Conservation (phyloP, 2,797 vertebrate genomes). For the Labeo calbasu region DNA sequence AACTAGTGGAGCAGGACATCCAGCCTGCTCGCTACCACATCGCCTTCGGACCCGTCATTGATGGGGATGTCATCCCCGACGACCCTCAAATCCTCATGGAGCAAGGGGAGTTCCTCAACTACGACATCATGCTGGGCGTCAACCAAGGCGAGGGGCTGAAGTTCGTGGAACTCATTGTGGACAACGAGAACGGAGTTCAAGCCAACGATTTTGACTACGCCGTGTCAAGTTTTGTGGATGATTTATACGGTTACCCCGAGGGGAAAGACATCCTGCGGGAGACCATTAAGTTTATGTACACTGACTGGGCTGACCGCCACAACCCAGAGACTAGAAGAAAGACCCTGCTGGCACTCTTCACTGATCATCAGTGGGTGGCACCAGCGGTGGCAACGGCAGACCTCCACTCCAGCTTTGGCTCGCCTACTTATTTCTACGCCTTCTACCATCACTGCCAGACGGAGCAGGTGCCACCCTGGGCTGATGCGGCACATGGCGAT, state of each 20-base stretch:
- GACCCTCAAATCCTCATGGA: conserved; percentile 99
- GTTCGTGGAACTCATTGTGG: conserved; percentile 98
- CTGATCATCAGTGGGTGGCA: conserved; percentile 98
- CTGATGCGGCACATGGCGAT: conserved; percentile 96
- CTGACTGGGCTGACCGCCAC: conserved; percentile 97
- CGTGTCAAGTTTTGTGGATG: conserved; percentile 98
- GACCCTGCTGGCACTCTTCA: conserved; percentile 94
- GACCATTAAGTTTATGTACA: conserved; percentile 99
- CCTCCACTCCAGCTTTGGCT: conserved; percentile 98
- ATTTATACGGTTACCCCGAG: conserved; percentile 97
- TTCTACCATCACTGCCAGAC: conserved; percentile 99
- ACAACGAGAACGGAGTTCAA: conserved; percentile 96
- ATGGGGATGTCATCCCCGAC: conserved; percentile 97
- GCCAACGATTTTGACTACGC: conserved; percentile 99
- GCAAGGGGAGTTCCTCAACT: conserved; percentile 99
- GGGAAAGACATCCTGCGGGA: conserved; percentile 97
- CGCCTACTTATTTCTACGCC: conserved; percentile 98
- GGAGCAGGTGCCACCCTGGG: conserved; percentile 98
- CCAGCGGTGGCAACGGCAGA: conserved; percentile 97
- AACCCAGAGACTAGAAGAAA: conserved; percentile 97
- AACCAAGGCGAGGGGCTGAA: conserved; percentile 98
- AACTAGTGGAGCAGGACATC: conserved; percentile 98
- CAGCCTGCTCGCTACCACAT: conserved; percentile 98
- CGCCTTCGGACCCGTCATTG: conserved; percentile 97
- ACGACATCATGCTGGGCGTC: conserved; percentile 98